Conservation (phyloP, 2,888 invertebrate species). For the Gasteruption jaculator region DNA sequence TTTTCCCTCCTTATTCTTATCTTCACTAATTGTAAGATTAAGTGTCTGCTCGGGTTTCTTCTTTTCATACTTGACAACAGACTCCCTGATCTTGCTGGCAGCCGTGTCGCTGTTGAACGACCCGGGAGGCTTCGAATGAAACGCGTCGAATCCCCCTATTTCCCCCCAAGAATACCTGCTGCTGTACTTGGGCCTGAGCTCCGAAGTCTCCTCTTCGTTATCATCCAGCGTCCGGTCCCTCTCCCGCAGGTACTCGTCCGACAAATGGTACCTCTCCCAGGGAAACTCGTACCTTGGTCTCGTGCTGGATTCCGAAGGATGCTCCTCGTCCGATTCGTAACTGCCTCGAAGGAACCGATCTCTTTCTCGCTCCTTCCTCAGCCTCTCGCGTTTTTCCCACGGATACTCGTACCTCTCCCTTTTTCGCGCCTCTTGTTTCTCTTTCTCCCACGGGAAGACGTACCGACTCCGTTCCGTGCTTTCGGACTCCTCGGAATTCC, state of each 20-base stretch:
- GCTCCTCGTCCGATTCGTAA: conserved; percentile 21
- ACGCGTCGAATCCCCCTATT: conserved; percentile 2
- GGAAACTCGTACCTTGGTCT: conserved; percentile 44
- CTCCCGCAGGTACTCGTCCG: too few relatives aligned
- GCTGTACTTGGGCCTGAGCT: conserved; percentile 32
- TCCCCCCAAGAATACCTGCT: conserved; percentile 31
- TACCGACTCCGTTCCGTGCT: conserved; percentile 14
- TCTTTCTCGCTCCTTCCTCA: conserved; percentile 29
- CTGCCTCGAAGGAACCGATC: conserved; percentile 11
- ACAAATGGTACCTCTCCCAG: conserved; percentile 47
- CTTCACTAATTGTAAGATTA: conserved; percentile 4
- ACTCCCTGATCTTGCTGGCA: conserved; percentile 21
- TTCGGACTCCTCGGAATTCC: conserved; percentile 12
- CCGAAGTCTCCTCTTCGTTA: conserved; percentile 25
- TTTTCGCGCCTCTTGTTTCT: conserved; percentile 19
- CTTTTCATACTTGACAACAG: conserved; percentile 16
- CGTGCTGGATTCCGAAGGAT: conserved; percentile 22
- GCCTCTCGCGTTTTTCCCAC: too few relatives aligned
- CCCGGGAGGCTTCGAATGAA: conserved; percentile 13
- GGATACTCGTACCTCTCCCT: conserved; percentile 35
- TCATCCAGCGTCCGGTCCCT: too few relatives aligned
- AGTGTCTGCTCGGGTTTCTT: too few relatives aligned
- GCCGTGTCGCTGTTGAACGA: conserved; percentile 14
- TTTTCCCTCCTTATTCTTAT: neutral
- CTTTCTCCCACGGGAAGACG: conserved; percentile 29